Conservation (phyloP, 2,113 vertebrate genomes). For the Montifringilla adamsi region DNA sequence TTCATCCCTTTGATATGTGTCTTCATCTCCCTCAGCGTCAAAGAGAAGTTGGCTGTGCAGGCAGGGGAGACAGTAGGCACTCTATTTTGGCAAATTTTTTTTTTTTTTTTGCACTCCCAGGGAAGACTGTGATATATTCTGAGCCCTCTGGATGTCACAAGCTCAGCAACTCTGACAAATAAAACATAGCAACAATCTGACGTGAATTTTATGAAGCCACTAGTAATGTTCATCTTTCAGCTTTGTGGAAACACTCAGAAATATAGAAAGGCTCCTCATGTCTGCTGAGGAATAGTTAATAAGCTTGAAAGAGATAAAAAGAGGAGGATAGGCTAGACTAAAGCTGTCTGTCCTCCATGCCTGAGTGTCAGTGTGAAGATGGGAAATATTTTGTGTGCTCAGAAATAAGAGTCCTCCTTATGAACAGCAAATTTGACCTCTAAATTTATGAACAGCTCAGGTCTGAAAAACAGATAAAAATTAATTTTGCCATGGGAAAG, state of each 20-base stretch:
- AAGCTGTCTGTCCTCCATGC: background rate
- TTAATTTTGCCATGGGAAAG: background rate
- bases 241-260: conserved; percentile 11
- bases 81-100: background rate
- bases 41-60: background rate
- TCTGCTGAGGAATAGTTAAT: conserved; percentile 32
- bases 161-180: conserved; percentile 5
- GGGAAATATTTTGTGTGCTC: background rate
- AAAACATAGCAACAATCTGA: background rate
- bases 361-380: background rate
- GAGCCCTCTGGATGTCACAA: background rate
- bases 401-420: background rate
- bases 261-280: background rate
- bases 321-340: background rate
- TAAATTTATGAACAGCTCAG: background rate
- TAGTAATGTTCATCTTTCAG: conserved; percentile 10
- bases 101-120: background rate
- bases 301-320: background rate
- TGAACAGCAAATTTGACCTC: conserved; percentile 22
- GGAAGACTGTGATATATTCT: background rate
- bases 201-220: background rate
- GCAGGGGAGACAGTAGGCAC: background rate
- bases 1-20: background rate
- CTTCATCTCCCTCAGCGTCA: background rate
- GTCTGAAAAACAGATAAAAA: conserved; percentile 23